Evolutionary conservation across 2,888 invertebrate genomes (phyloP), one percentile per base, ranked within the genome.

Genomic region (Luperina nickerlii): DNA sequence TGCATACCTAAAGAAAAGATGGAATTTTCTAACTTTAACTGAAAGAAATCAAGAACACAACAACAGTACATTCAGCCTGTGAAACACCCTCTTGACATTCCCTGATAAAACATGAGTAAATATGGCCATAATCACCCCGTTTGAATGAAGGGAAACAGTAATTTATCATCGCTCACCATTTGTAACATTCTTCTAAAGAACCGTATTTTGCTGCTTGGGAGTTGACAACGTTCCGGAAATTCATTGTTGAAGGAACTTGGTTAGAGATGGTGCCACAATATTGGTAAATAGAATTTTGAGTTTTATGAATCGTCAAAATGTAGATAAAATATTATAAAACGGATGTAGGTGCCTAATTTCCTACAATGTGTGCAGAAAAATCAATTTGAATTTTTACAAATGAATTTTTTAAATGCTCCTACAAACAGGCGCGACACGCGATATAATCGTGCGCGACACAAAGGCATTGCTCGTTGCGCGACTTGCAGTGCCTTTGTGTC

Each of bases 141-240:
- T 42, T 63, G 65, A 84, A 77, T 76, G 60, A 63, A 60, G 42
- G 66, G 11, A 83, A 86, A 51, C 54, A 57, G 62, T 66, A 54
- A 83, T 83, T 86, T 86, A 73, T 86, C 82, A 86, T 74, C 66
- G 11, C 20, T 8, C 9, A 27, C 54, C 57, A 74, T 86, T 83
- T 74, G 70, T 82, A 27, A 66, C 18, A 20, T 70, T 63, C 11
- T 15, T 76, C 54, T 18, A 77, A 86, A 69, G 78, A 69, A 82
- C 66, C 54, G 57, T 74, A 67, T 86, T 73, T 62, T 63, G 57
- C 51, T 75, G 71, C 13, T 32, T 5, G 20, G 1, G 27, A 70
- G 71, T 57, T 76, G 68, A 83, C 72, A 86, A 66, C 32, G 45
- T 48, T 38, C 42, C n/a, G 86, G 86, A 86, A 77, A 74, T 70